phyloP scores from a whole-genome alignment of 2,888 invertebrate genomes.

The Idaea biselata region DNA sequence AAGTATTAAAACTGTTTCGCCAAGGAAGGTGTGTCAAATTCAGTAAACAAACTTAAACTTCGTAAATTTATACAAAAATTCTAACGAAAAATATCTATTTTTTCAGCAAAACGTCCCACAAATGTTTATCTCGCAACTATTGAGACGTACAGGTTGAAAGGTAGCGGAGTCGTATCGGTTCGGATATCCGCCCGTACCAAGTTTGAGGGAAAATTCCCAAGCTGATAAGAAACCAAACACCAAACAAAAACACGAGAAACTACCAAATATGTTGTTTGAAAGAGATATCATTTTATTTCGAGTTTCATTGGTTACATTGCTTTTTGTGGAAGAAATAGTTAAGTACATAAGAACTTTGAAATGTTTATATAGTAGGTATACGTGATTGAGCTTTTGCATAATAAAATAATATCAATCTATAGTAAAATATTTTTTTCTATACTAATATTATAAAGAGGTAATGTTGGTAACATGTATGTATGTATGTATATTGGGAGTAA shows the following conservation, averaged over 20 bases:
- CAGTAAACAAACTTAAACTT: background rate
- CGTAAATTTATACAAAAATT: background rate
- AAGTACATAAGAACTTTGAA: background rate
- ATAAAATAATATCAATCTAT: no score
- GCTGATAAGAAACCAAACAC: constrained; percentile 45
- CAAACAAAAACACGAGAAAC: constrained; percentile 6
- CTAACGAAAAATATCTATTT: background rate
- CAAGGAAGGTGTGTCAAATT: background rate
- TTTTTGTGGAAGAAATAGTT: background rate
- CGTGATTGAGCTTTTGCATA: no score
- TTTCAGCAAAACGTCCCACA: constrained; percentile 35
- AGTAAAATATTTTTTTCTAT: no score
- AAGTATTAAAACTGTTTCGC: no score
- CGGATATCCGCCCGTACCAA: constrained; percentile 44
- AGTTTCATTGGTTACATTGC: background rate
- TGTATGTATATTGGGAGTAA: no score
- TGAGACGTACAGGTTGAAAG: constrained; percentile 8
- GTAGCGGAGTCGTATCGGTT: constrained; percentile 36
- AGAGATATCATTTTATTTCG: constrained; percentile 7
- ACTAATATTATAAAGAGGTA: no score
- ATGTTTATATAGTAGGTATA: no score
- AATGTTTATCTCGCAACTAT: constrained; percentile 24
- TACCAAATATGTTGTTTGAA: constrained; percentile 2
- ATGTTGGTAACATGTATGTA: no score
- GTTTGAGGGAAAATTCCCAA: constrained; percentile 42